Conservation (phyloP, 2,113 vertebrate species). For the Nematolebias whitei region DNA sequence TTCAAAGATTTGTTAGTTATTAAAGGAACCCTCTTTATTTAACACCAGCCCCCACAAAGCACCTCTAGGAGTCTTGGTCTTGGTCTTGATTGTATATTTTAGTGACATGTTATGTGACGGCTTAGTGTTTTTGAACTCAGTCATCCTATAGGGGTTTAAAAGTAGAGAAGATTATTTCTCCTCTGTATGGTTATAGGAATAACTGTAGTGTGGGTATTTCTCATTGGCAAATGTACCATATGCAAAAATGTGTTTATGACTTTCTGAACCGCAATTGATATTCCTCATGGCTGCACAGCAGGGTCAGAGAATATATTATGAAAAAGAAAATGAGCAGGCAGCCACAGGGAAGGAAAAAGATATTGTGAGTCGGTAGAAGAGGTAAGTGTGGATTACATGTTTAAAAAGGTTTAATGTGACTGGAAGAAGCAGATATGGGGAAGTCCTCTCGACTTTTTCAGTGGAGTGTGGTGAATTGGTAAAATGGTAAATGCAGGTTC, state of each 20-base stretch:
- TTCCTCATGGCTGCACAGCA: slow-evolving; percentile 20
- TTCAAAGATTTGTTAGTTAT: neutral
- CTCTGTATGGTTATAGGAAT: neutral
- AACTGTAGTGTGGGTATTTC: neutral
- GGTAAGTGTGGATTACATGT: slow-evolving; percentile 47
- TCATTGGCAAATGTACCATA: slow-evolving; percentile 19
- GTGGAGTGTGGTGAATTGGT: slow-evolving; percentile 17
- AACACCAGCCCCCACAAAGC: slow-evolving; percentile 5
- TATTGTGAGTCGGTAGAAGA: slow-evolving; percentile 28
- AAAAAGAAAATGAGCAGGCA: slow-evolving; percentile 39
- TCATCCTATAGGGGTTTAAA: neutral
- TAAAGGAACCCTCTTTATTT: neutral
- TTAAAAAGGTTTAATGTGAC: slow-evolving; percentile 53
- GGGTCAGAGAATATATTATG: slow-evolving; percentile 30
- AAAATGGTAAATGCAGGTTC: slow-evolving; percentile 24
- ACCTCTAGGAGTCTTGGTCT: neutral
- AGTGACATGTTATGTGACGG: neutral
- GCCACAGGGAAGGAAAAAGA: slow-evolving; percentile 22
- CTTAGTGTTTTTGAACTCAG: slow-evolving; percentile 4
- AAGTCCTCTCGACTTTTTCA: slow-evolving; percentile 25
- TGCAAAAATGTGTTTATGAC: neutral
- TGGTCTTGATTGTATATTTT: neutral
- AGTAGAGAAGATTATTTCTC: neutral
- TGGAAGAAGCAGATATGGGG: slow-evolving; percentile 33
- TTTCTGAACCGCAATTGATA: slow-evolving; percentile 24